Evolutionary conservation across 2,888 invertebrate species (phyloP), one percentile per base, ranked within the genome.

Genomic region (Tinea trinotella): DNA sequence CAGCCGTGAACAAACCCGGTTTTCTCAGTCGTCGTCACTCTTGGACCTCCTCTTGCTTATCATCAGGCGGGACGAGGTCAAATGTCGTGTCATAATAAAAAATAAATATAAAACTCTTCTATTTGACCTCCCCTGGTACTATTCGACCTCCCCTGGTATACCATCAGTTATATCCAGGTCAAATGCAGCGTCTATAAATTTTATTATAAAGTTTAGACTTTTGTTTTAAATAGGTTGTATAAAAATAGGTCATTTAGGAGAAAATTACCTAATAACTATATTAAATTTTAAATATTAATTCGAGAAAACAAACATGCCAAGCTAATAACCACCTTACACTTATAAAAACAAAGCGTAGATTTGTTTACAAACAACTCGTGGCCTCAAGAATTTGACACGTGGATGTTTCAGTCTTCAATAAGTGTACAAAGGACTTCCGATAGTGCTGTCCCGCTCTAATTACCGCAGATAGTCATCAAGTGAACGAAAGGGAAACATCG

Each of bases 381-480:
- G 13, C 2, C 40, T 12, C 40, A 40, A 24, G 61, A 65, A 69
- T 64, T 62, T 68, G 77, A 74, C 80, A 79, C 78, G 79, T 50
- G 22, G 50, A 74, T 72, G 68, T 71, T 66, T 67, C 66, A 71
- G 71, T 70, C 68, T 67, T 68, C 67, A 12, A 64, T 62, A 65
- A 62, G 62, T 61, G 77, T 62, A 70, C 55, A 69, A 76, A 61
- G 57, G 72, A 71, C 74, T 72, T 56, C 61, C 56, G 65, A 50
- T 59, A 62, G 63, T 50, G 63, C 59, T 60, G 56, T 75, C 66
- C 66, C 71, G 58, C 65, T 73, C 70, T 65, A 64, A 68, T 70
- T 69, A 68, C 70, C 68, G 68, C 71, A 75, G 79, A 75, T 75
- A 75, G 74, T 71, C 68, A 73, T 74, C 68, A 75, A 71, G 67